Evolutionary conservation across 2,888 invertebrate genomes (phyloP).

Genomic region (Lydus trimaculatus): DNA sequence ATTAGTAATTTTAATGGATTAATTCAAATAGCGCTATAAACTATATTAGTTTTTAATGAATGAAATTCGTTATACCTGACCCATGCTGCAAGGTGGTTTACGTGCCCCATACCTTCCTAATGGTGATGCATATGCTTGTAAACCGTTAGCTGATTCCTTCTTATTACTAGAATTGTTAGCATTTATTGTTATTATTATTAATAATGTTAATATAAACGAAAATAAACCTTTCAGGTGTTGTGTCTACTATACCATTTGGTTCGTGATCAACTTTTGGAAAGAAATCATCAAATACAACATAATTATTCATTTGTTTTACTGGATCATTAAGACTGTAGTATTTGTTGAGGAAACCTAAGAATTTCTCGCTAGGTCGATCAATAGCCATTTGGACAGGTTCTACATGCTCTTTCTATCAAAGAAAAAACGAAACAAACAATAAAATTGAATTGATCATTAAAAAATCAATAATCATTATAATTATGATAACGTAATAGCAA

Average conservation of each 20-base stretch:
- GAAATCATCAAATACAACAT: slow-evolving; percentile 85
- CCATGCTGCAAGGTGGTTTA: slow-evolving; percentile 72
- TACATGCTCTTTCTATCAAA: slow-evolving; percentile 71
- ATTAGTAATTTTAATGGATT: slow-evolving; percentile 11
- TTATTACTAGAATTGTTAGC: slow-evolving; percentile 29
- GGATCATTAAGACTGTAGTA: slow-evolving; percentile 74
- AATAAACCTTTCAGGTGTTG: slow-evolving; percentile 35
- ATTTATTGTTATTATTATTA: too few species aligned
- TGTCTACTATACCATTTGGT: slow-evolving; percentile 24
- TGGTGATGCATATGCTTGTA: slow-evolving; percentile 47
- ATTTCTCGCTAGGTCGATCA: slow-evolving; percentile 91
- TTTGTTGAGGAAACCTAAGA: slow-evolving; percentile 83
- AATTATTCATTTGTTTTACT: slow-evolving; percentile 87
- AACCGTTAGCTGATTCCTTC: slow-evolving; percentile 55
- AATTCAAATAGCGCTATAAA: slow-evolving; percentile 17
- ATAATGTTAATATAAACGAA: not conserved
- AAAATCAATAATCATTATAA: not conserved
- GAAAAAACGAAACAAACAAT: slow-evolving; percentile 6
- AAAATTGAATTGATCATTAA: not conserved
- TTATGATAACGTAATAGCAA: not conserved
- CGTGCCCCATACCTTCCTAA: slow-evolving; percentile 69
- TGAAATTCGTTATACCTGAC: slow-evolving; percentile 62
- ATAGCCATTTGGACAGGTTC: slow-evolving; percentile 81
- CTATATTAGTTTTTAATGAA: slow-evolving; percentile 8
- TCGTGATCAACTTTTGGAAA: slow-evolving; percentile 62